Conservation (phyloP, 2,113 vertebrate species). For the Zapus hudsonius region DNA sequence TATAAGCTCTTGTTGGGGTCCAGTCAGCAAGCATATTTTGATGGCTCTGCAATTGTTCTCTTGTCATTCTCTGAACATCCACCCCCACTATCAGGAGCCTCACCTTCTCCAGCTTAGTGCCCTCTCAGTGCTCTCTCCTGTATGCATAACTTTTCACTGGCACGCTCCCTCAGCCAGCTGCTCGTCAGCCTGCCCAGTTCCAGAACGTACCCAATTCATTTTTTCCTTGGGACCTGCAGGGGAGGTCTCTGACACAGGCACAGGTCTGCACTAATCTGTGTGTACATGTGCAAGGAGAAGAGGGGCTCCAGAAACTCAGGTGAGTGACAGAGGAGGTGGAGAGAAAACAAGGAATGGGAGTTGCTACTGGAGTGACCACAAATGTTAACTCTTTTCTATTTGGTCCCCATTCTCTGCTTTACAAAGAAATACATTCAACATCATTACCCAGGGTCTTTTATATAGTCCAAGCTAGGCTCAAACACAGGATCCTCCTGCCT, state of each 20-base stretch:
- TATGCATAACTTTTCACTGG: background rate
- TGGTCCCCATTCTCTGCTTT: constrained; percentile 15
- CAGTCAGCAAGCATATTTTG: background rate
- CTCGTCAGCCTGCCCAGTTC: background rate
- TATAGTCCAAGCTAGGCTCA: background rate
- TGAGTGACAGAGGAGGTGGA: background rate
- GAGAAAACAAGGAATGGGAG: background rate
- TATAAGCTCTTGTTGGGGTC: constrained; percentile 42
- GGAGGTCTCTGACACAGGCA: background rate
- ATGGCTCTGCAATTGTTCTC: background rate
- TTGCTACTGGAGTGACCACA: background rate
- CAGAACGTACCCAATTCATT: background rate
- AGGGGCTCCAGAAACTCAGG: background rate
- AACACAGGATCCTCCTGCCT: background rate
- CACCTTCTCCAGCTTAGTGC: background rate
- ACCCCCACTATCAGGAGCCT: background rate
- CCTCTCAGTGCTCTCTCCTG: constrained; percentile 2
- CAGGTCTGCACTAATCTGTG: background rate
- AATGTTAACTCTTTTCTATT: background rate
- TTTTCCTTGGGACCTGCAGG: background rate
- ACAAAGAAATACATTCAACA: constrained; percentile 12
- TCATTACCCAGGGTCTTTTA: background rate
- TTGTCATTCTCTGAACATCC: background rate
- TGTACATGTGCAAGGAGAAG: background rate
- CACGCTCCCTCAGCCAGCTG: background rate